Conservation (phyloP, 1,140 invertebrate genomes). For the Hyles vespertilio region DNA sequence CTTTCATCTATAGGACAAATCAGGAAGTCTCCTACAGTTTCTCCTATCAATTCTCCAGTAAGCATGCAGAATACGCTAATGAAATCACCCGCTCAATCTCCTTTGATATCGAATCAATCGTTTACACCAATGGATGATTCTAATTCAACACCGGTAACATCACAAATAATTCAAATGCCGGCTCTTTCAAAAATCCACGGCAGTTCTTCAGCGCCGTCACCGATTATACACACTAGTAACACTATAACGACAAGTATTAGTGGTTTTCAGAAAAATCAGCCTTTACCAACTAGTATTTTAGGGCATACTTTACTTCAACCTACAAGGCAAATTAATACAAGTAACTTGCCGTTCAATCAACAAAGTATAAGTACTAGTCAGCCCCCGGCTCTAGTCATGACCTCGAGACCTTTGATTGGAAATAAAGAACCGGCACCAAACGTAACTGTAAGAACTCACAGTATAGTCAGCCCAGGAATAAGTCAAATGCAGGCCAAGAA, state of each 20-base stretch:
- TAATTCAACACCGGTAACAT: slow-evolving; percentile 39
- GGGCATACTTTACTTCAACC: slow-evolving; percentile 69
- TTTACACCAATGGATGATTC: slow-evolving; percentile 45
- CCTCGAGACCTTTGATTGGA: slow-evolving; percentile 56
- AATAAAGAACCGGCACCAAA: slow-evolving; percentile 64
- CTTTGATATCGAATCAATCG: slow-evolving; percentile 46
- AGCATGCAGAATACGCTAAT: slow-evolving; percentile 50
- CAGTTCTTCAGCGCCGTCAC: slow-evolving; percentile 37
- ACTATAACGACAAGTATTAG: slow-evolving; percentile 59
- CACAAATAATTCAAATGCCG: slow-evolving; percentile 73
- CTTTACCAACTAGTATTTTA: slow-evolving; percentile 66
- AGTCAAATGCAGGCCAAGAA: slow-evolving; percentile 54
- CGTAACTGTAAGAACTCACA: slow-evolving; percentile 64
- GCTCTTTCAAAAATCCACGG: slow-evolving; percentile 71
- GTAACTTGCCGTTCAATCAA: slow-evolving; percentile 68
- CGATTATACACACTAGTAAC: slow-evolving; percentile 58
- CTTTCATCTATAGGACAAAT: slow-evolving; percentile 59
- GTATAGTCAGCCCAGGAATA: slow-evolving; percentile 51
- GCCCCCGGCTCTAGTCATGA: slow-evolving; percentile 74
- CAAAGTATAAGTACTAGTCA: slow-evolving; percentile 73
- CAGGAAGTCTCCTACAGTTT: slow-evolving; percentile 59
- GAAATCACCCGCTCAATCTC: slow-evolving; percentile 62
- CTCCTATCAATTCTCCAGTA: slow-evolving; percentile 63
- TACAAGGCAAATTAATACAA: slow-evolving; percentile 55
- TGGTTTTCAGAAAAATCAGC: slow-evolving; percentile 44